A percentile compares a stretch with the other conserved stretches of the same genome.
phyloP scores from a whole-genome alignment of 2,113 vertebrate species.

The Corapipo altera region DNA sequence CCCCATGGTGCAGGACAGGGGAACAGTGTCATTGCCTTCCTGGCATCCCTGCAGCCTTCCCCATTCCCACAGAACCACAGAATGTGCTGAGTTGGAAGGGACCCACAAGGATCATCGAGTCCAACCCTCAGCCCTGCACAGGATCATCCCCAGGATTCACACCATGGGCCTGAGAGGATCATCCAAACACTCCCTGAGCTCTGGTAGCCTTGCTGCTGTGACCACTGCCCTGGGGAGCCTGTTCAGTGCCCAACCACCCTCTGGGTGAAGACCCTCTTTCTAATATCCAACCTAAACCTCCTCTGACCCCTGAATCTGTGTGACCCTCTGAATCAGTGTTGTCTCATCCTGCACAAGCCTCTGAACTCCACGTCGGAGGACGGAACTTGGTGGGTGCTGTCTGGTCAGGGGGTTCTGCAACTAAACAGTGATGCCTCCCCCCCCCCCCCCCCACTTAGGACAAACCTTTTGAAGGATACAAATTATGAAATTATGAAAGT shows the following conservation, averaged over 20 bases:
- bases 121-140: neutral
- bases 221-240: neutral
- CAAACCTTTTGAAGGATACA: neutral
- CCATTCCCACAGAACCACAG: neutral
- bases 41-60: neutral
- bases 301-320: fast-evolving
- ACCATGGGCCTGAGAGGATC: neutral
- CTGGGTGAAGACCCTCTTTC: neutral
- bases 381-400: neutral
- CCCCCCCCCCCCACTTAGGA: neutral
- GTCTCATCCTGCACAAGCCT: neutral
- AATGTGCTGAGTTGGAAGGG: neutral
- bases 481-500: neutral
- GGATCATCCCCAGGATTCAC: neutral
- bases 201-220: neutral
- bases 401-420: neutral
- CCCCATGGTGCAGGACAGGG: neutral
- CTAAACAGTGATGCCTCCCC: fast-evolving
- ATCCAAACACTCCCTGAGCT: neutral
- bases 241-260: neutral
- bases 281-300: neutral
- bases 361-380: neutral
- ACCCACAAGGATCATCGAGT: neutral
- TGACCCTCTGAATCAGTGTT: fast-evolving
- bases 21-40: neutral